Conservation (phyloP, 2,113 vertebrate genomes). For the Anoura caudifer region DNA sequence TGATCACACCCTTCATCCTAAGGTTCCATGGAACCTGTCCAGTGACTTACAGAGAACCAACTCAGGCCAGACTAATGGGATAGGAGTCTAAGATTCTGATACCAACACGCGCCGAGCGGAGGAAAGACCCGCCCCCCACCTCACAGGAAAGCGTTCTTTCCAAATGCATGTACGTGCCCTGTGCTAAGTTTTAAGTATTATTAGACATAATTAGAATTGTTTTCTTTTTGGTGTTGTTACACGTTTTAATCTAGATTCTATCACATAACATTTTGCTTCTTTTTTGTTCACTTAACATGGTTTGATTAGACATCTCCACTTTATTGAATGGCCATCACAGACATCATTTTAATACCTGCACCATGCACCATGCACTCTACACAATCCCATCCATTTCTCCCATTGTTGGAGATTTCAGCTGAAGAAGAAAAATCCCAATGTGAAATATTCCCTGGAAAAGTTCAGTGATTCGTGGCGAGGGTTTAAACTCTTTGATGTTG, state of each 20-base stretch:
- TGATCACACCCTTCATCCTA: background rate
- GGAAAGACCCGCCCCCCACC: background rate
- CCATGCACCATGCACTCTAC: fast-evolving
- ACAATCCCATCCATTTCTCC: too few relatives aligned
- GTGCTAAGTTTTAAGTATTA: background rate
- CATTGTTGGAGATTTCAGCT: background rate
- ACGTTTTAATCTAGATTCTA: background rate
- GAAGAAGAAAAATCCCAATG: background rate
- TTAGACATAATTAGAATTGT: background rate
- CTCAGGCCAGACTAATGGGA: background rate
- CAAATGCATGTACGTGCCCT: background rate
- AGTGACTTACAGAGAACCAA: background rate
- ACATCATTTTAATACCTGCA: background rate
- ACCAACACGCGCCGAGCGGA: background rate
- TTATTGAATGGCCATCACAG: background rate
- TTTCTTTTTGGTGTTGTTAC: background rate
- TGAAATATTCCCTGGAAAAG: background rate
- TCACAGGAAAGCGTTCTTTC: background rate
- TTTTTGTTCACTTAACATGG: background rate
- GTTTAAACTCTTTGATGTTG: background rate
- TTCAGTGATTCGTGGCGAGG: background rate
- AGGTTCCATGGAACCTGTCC: background rate
- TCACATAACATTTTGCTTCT: background rate
- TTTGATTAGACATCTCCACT: background rate
- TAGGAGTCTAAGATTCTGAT: background rate